Conservation (phyloP, 2,113 vertebrate genomes). For the Geococcyx californianus region DNA sequence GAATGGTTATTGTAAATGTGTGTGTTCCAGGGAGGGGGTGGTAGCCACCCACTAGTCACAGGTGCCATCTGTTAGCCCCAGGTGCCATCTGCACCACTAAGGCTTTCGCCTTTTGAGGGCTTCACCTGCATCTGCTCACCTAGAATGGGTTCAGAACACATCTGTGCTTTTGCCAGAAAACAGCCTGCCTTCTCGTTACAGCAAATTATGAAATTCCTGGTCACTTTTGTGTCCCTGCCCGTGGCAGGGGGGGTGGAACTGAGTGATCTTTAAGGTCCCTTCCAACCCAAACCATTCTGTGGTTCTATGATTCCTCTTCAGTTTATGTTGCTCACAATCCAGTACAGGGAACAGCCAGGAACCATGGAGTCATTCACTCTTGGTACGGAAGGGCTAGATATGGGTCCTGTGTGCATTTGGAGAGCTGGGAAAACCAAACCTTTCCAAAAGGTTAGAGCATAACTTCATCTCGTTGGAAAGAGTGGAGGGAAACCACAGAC, state of each 20-base stretch:
- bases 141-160: neutral
- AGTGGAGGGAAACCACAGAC: neutral
- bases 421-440: neutral
- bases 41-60: neutral
- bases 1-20: neutral
- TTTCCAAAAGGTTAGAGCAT: neutral
- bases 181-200: neutral
- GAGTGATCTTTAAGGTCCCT: too few species aligned
- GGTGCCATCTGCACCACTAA: neutral
- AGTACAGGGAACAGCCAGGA: neutral
- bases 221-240: neutral
- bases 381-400: neutral
- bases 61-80: constrained; percentile 3
- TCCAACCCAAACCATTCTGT: too few species aligned
- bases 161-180: neutral
- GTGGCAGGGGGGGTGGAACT: too few species aligned
- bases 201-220: neutral
- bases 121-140: neutral
- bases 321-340: neutral
- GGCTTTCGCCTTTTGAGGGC: neutral
- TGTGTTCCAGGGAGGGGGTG: neutral
- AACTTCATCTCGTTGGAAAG: neutral
- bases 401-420: neutral
- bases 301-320: neutral
- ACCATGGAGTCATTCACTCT: too few species aligned